phyloP scores from a whole-genome alignment of 2,113 vertebrate species.

The Natator depressus region DNA sequence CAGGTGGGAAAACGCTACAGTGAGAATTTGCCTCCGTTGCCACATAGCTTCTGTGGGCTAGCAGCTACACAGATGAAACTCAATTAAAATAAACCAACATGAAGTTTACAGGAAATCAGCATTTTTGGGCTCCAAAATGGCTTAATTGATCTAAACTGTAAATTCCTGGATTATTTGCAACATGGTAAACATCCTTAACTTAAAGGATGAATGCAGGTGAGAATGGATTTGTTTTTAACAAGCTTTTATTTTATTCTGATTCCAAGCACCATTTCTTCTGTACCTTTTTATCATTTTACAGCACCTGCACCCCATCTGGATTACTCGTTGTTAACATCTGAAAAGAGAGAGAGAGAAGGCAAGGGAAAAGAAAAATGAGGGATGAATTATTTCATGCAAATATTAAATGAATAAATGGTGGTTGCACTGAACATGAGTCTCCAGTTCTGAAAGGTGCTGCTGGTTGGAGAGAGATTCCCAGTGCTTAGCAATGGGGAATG shows the following conservation, averaged over 20 bases:
- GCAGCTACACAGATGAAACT: neutral
- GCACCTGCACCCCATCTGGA: conserved; percentile 99
- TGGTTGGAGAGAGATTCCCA: neutral
- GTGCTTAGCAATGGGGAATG: neutral
- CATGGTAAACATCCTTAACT: neutral
- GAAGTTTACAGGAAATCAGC: neutral
- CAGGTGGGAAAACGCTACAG: neutral
- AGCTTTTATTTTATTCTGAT: neutral
- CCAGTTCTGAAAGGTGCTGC: neutral
- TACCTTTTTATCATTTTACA: conserved; percentile 98
- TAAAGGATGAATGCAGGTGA: neutral
- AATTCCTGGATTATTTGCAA: neutral
- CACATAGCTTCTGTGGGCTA: neutral
- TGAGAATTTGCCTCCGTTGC: neutral
- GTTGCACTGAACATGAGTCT: neutral
- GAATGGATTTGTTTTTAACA: neutral
- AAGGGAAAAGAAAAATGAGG: conserved; percentile 16
- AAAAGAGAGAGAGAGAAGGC: conserved; percentile 63
- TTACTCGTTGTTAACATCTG: conserved; percentile 78
- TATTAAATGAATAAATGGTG: neutral
- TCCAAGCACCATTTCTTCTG: conserved; percentile 10
- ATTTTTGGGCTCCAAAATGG: neutral
- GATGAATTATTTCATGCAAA: neutral
- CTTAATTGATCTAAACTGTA: neutral
- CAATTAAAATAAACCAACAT: neutral